Base-by-base conservation (phyloP, 2,888 invertebrate genomes). In the Diadromus collaris region DNA sequence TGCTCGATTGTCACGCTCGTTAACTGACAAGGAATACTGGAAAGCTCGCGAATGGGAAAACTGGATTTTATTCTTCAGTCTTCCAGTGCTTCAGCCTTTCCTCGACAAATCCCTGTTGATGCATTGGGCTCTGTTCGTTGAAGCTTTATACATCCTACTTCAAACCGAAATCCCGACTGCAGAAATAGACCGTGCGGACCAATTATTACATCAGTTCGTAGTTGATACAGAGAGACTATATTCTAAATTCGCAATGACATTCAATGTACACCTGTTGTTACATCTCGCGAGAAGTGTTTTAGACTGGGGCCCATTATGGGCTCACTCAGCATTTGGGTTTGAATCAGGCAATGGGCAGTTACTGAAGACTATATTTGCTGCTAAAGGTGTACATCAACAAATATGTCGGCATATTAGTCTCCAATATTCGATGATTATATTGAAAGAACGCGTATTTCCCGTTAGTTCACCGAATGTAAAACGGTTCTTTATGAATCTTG, bases 31-130 rank as follows among this genome's bases (percentile, higher is more conserved):
- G 38, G 56, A 34, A 54, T 54, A 68, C 4, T 68, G 68, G 68
- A 68, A 68, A 54, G 29, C 68, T 54, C 68, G 68, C 13, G 68
- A 68, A 68, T 68, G 54, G 56, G 56, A 68, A 56, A 68, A 68
- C 56, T 68, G 68, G 68, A 68, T 68, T 56, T 38, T 68, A 41
- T 68, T 56, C 56, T 68, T 38, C 44, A 56, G 56, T 38, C 21
- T 68, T 34, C 68, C 68, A 44, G 34, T 38, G 21, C 68, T 56
- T 34, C 10, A 68, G 41, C 38, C 68, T 19, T 41, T 68, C n/a
- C 54, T 56, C 21, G n/a, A 56, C 38, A 19, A 21, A 21, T 38
- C 54, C 9, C 21, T 56, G 38, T 38, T 68, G 21, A 21, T 41
- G 56, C 68, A 68, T 38, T 68, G 68, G 68, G 54, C 54, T 38